Evolutionary conservation across 2,113 vertebrate species (phyloP), one percentile per base, ranked within the genome.

Genomic region (Pomatorhinus ruficollis): DNA sequence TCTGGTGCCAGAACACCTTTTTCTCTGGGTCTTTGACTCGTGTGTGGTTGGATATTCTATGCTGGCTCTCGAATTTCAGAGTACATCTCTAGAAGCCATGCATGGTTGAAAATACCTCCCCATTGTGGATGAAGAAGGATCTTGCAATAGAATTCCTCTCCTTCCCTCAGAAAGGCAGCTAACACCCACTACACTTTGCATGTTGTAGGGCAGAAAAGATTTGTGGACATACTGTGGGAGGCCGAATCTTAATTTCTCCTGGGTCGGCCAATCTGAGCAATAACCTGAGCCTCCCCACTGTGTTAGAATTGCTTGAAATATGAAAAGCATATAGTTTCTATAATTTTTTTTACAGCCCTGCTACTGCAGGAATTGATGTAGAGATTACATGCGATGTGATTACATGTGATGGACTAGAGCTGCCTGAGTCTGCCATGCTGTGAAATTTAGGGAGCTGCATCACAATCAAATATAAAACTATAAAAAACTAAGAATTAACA

Each of bases 371-470:
- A 49, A 27, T 69, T 39, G 44, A 12, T 16, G 37, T 16, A 33
- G 54, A 63, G 8, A 50, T 56, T 19, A 10, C 0, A 0, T 31
- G 59, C 23, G 52, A 24, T 30, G 27, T 76, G 59, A 22, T 52
- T 57, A 33, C 23, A 11, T 28, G 23, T 39, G 78, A 53, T 31
- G 28, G n/a, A 24, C 16, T 39, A 24, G 45, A 75, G 31, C 47
- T 40, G 15, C 44, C 57, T 40, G 18, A 13, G 50, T 52, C 16
- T 6, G 0, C 42, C 15, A 2, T 4, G 17, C 14, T 25, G 15
- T 28, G 70, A 70, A 57, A 57, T 59, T 40, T 33, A 66, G 35
- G 7, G 22, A 15, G 3, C 30, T 75, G 27, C 54, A 50, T 56
- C 80, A 64, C 27, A 68, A 47, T 44, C 27, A 91, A 74, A 35